These are phyloP conservation scores for Drosophila dunni DNA, from an alignment of 1,140 invertebrate species.

Conservation along the genomic window DNA sequence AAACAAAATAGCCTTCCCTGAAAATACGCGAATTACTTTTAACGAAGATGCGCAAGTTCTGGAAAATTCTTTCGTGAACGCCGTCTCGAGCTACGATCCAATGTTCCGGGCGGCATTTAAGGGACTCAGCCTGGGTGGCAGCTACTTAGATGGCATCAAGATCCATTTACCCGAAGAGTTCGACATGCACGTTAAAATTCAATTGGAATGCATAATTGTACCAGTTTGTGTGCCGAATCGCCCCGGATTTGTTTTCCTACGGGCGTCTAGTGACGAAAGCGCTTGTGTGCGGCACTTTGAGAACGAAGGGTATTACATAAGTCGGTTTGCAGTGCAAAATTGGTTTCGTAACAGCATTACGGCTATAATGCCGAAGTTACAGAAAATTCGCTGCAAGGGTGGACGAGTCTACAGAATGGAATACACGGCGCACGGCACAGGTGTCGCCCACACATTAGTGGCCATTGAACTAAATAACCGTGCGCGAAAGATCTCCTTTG, in stretches of 20 bases:
- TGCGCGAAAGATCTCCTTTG: slow-evolving; percentile 45
- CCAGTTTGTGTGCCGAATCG: slow-evolving; percentile 8
- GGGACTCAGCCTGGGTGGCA: slow-evolving; percentile 51
- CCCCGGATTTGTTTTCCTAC: slow-evolving; percentile 30
- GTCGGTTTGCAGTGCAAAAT: slow-evolving; percentile 35
- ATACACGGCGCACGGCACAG: slow-evolving; percentile 37
- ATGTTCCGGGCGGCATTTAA: slow-evolving; percentile 33
- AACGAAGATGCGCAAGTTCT: slow-evolving; percentile 45
- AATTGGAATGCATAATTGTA: slow-evolving; percentile 4
- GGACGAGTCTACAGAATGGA: slow-evolving; percentile 29
- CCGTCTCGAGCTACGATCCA: slow-evolving; percentile 33
- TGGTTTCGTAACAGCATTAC: slow-evolving; percentile 49
- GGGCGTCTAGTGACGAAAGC: not conserved
- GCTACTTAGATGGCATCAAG: slow-evolving; percentile 34
- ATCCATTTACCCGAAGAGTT: slow-evolving; percentile 57
- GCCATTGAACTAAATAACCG: slow-evolving; percentile 25
- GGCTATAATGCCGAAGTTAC: slow-evolving; percentile 33
- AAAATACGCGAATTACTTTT: slow-evolving; percentile 18
- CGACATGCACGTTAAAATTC: slow-evolving; percentile 46
- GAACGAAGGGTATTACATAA: slow-evolving; percentile 23
- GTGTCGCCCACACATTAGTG: slow-evolving; percentile 51
- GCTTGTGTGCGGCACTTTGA: slow-evolving; percentile 5
- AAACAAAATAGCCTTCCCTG: slow-evolving; percentile 17
- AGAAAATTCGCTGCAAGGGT: slow-evolving; percentile 16
- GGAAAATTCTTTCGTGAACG: slow-evolving; percentile 36